Percentiles rank a stretch among this genome's conserved stretches.
These are phyloP conservation scores for Liasis olivaceus DNA, from an alignment of 2,797 vertebrate genomes.

Conservation along the genomic window DNA sequence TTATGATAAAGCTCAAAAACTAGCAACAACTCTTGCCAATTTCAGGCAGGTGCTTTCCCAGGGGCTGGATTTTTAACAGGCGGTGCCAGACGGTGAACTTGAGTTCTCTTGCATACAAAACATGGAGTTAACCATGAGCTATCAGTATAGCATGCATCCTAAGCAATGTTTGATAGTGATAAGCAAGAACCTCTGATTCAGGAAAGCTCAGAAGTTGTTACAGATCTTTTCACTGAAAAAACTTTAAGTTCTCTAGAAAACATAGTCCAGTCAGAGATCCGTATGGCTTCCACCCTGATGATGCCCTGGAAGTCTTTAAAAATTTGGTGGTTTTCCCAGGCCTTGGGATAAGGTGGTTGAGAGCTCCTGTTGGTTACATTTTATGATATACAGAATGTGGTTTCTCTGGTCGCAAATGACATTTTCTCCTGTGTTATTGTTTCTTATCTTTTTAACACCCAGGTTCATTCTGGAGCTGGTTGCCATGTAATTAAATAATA, in stretches of 20 bases:
- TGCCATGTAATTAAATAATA: background rate
- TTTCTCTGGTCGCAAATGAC: background rate
- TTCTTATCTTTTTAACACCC: background rate
- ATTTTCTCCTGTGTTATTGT: background rate
- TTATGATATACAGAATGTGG: background rate
- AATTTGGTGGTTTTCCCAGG: background rate
- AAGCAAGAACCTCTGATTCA: background rate
- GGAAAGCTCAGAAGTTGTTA: too few species aligned
- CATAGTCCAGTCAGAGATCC: background rate
- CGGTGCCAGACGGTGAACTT: background rate
- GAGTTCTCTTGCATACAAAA: background rate
- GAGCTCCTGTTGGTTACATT: background rate
- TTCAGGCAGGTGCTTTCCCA: background rate
- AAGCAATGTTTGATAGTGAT: background rate
- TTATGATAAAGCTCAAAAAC: background rate
- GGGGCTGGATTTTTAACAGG: background rate
- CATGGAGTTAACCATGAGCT: background rate
- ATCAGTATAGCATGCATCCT: background rate
- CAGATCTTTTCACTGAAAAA: background rate
- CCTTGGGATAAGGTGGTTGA: background rate
- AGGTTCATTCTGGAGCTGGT: background rate
- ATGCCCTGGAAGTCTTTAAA: background rate
- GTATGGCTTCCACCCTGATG: background rate
- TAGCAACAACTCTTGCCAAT: background rate
- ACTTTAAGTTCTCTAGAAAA: background rate